Conservation (phyloP, 2,113 vertebrate species). For the Pteronura brasiliensis region DNA sequence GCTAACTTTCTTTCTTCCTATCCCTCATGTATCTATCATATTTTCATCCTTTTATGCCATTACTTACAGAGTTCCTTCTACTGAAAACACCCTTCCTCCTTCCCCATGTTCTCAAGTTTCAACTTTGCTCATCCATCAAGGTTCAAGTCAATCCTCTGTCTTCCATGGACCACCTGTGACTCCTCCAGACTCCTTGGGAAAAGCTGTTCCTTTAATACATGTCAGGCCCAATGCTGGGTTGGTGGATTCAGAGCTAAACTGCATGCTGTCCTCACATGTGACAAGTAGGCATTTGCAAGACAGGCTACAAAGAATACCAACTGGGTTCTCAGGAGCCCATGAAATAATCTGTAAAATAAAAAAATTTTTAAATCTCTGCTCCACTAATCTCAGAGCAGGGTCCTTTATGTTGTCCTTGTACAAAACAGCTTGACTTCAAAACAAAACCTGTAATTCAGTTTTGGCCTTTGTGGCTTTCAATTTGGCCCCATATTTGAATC, state of each 20-base stretch:
- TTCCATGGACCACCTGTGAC: not conserved
- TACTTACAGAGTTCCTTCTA: not conserved
- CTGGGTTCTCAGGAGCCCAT: not conserved
- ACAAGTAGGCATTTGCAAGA: not conserved
- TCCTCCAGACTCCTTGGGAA: not conserved
- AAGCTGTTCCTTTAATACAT: not conserved
- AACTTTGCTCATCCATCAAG: not conserved
- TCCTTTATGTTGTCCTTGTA: not conserved
- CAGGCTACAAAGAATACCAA: not conserved
- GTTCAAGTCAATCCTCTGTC: not conserved
- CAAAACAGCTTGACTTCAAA: slow-evolving; percentile 32
- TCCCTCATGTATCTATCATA: not conserved
- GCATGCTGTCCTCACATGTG: not conserved
- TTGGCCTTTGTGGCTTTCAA: slow-evolving; percentile 21
- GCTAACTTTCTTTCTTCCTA: not conserved
- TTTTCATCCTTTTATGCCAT: not conserved
- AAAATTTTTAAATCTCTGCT: not conserved
- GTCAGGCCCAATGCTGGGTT: not conserved
- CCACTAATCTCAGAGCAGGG: not conserved
- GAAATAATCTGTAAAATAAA: not conserved
- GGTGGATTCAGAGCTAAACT: not conserved
- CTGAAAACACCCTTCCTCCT: not conserved
- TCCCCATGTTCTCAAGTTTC: not conserved
- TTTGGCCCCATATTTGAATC: not conserved
- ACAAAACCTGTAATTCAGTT: slow-evolving; percentile 28